Evolutionary conservation across 2,113 vertebrate genomes (phyloP), one percentile per base, ranked within the genome.

Genomic region (Festucalex cinctus): DNA sequence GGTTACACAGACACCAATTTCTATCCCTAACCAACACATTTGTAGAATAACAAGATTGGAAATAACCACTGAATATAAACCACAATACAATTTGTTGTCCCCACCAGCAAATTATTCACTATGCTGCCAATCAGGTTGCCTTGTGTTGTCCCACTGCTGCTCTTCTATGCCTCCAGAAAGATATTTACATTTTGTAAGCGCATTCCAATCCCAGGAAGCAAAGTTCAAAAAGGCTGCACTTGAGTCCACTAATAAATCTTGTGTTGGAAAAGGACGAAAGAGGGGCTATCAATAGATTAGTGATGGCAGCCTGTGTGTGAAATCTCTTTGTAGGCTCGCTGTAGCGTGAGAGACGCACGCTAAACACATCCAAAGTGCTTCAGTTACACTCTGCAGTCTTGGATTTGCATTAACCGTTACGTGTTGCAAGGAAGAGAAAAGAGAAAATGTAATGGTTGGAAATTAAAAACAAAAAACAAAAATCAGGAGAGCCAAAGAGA

Each of bases 341-440:
- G 65, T 56, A 61, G 78, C 44, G 49, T 68, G 67, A 71, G 70
- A 78, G 9, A 57, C 57, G 61, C 75, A 67, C 70, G 71, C 65
- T 26, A 68, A 56, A 73, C 36, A 61, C 63, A 75, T 37, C 48
- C 39, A 65, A 86, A 91, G 88, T 84, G 88, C 85, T 87, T 84
- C 82, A 67, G 72, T 89, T 90, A 88, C 85, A 83, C 84, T 84
- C 83, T 84, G 79, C 79, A 76, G 83, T 76, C 69, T 83, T 66
- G 79, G 82, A 86, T 91, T 88, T 86, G 83, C 86, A 90, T 82
- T 68, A 79, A 87, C 79, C 81, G 85, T 66, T 83, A 88, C 32
- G 79, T 86, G 76, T 76, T 72, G 70, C 69, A 77, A 72, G 17
- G 74, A 54, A 53, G 51, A 71, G 69, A 74, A 77, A 70, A 65